Percentiles rank a stretch among this genome's conserved stretches.
Conservation (phyloP, 2,797 vertebrate genomes). For the Simalia tracyae region DNA sequence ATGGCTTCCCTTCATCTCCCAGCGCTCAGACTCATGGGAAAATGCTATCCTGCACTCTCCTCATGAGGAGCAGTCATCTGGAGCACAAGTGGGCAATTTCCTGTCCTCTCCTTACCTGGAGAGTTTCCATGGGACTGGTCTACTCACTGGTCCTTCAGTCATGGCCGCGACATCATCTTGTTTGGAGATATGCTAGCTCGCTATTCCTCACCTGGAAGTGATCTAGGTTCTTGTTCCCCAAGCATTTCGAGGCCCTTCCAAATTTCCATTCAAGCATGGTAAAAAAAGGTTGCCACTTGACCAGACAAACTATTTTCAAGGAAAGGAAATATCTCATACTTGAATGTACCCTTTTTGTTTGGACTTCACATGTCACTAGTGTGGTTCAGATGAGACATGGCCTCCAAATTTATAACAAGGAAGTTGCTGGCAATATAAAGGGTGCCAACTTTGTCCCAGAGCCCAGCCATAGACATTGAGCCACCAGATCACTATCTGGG, state of each 20-base stretch:
- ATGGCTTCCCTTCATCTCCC: neutral
- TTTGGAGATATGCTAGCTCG: fast-evolving
- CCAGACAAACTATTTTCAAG: neutral
- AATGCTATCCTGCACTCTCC: too few species aligned
- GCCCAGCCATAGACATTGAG: too few species aligned
- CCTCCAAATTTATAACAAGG: neutral
- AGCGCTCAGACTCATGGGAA: too few species aligned
- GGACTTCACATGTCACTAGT: neutral
- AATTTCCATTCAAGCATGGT: neutral
- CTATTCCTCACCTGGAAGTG: neutral
- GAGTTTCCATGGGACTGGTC: too few species aligned
- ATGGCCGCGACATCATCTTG: fast-evolving
- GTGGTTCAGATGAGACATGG: neutral
- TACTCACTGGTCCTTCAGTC: neutral
- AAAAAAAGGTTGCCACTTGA: neutral
- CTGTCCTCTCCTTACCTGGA: neutral
- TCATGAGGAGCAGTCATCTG: too few species aligned
- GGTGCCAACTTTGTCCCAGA: neutral
- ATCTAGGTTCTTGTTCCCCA: neutral
- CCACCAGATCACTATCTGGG: neutral
- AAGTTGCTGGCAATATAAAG: neutral
- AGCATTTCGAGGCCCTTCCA: neutral
- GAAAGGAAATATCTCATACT: neutral
- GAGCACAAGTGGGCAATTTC: neutral
- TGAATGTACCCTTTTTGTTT: neutral